These are phyloP conservation scores for Notamacropus eugenii DNA, from an alignment of 2,797 vertebrate genomes.

Conservation along the genomic window DNA sequence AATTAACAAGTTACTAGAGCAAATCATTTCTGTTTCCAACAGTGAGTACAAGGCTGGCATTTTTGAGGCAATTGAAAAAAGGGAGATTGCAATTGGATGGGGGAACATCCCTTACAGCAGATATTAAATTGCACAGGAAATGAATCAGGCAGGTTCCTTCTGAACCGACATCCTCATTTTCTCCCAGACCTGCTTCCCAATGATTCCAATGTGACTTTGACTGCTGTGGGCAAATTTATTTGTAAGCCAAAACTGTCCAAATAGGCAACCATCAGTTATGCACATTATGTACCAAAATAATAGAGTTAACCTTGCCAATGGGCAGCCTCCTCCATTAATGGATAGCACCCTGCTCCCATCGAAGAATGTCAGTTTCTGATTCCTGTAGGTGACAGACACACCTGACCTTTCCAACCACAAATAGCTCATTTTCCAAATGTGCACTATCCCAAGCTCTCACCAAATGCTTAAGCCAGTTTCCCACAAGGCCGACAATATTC, in stretches of 20 bases:
- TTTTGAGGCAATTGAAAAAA: conserved; percentile 36
- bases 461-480: background rate
- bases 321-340: conserved; percentile 45
- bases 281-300: conserved; percentile 69
- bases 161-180: background rate
- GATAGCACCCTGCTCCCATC: conserved; percentile 51
- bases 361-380: conserved; percentile 67
- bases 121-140: background rate
- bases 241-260: conserved; percentile 72
- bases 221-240: conserved; percentile 76
- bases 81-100: conserved; percentile 29
- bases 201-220: conserved; percentile 57
- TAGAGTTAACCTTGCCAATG: conserved; percentile 70
- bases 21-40: conserved; percentile 42
- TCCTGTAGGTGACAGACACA: conserved; percentile 58
- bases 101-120: conserved; percentile 16
- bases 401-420: conserved; percentile 53
- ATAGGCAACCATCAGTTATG: conserved; percentile 76
- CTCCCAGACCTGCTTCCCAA: conserved; percentile 56
- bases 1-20: conserved; percentile 31
- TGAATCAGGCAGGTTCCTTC: background rate
- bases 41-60: background rate
- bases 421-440: conserved; percentile 32
- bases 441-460: background rate
- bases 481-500: background rate